A percentile compares a stretch with the other conserved stretches of the same genome.
Evolutionary conservation across 2,113 vertebrate genomes (phyloP).

Genomic region (Pycnonotus jocosus): DNA sequence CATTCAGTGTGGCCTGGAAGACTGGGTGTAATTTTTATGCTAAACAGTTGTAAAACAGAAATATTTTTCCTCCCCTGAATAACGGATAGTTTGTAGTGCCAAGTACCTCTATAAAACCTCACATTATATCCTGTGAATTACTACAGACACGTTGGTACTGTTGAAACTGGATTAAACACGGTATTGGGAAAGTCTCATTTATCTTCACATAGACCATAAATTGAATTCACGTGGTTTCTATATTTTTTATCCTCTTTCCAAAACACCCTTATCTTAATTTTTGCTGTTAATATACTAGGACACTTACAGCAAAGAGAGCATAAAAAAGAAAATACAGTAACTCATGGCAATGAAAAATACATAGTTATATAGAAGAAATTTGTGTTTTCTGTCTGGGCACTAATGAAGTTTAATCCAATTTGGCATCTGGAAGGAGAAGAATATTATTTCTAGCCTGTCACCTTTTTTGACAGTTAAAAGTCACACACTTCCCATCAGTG

Average conservation of each 20-base stretch:
- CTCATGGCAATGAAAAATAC: neutral
- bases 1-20: neutral
- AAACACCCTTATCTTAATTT: neutral
- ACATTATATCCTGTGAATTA: neutral
- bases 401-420: neutral
- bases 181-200: neutral
- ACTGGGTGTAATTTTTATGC: neutral
- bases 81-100: neutral
- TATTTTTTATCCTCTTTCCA: neutral
- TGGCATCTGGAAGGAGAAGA: neutral
- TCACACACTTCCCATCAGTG: neutral
- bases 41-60: neutral
- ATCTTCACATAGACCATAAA: neutral
- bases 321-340: neutral
- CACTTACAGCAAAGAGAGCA: neutral
- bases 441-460: neutral
- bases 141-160: neutral
- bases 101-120: conserved; percentile 21
- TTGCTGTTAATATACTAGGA: neutral
- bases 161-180: neutral
- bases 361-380: neutral
- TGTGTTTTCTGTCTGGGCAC: neutral
- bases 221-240: neutral
- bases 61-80: neutral
- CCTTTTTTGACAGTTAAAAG: neutral